Conservation (phyloP, 2,888 invertebrate species). For the Tridacna crocea region DNA sequence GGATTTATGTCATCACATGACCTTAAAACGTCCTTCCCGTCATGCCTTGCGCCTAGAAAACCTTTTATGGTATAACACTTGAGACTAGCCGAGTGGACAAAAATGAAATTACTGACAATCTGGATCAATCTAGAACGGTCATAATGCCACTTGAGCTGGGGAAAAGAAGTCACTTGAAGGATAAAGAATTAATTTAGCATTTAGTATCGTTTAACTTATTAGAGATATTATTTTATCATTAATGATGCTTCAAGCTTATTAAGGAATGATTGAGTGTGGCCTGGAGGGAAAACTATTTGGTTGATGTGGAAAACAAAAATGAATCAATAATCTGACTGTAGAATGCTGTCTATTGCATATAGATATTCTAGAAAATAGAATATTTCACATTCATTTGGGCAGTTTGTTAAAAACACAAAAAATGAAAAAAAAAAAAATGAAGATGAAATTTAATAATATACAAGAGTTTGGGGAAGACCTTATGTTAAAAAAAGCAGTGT, state of each 20-base stretch:
- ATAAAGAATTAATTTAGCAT: constrained; percentile 48
- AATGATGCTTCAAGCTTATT: constrained; percentile 9
- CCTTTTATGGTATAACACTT: constrained; percentile 29
- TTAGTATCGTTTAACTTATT: constrained; percentile 57
- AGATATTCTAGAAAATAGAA: too few relatives aligned
- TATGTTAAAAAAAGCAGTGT: too few relatives aligned
- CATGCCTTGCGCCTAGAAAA: neutral
- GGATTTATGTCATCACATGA: constrained; percentile 23
- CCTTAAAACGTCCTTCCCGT: constrained; percentile 14
- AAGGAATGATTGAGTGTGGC: constrained; percentile 2
- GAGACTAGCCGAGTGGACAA: constrained; percentile 10
- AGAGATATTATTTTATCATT: constrained; percentile 29
- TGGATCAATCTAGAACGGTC: neutral
- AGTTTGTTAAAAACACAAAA: too few relatives aligned
- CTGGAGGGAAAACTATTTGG: too few relatives aligned
- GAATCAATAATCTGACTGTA: too few relatives aligned
- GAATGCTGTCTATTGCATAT: too few relatives aligned
- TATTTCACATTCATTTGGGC: too few relatives aligned
- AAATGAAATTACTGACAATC: constrained; percentile 20
- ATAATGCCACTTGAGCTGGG: constrained; percentile 32
- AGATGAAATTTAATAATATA: too few relatives aligned
- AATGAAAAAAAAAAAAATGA: too few relatives aligned
- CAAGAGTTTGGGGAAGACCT: too few relatives aligned
- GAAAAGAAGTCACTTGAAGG: constrained; percentile 40
- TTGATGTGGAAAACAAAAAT: too few relatives aligned